Percentiles rank a stretch among this genome's conserved stretches.
These are phyloP conservation scores for Sebastes vulpes DNA, from an alignment of 2,797 vertebrate genomes.

Conservation along the genomic window DNA sequence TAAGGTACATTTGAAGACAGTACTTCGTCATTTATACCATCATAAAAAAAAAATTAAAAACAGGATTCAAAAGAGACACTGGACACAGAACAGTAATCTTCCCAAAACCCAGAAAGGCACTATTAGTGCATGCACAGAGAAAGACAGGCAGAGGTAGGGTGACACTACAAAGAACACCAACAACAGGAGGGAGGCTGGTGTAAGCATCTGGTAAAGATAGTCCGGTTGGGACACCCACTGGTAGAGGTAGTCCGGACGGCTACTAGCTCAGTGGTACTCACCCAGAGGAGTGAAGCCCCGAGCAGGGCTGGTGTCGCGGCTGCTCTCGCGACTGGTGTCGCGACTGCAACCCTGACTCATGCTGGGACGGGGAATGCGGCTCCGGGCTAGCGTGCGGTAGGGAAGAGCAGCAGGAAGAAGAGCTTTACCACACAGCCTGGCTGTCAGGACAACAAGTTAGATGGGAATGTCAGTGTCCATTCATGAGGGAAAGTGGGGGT, in stretches of 20 bases:
- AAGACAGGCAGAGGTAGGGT: conserved; percentile 9
- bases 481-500: conserved; percentile 1
- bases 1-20: not conserved
- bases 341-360: conserved; percentile 99
- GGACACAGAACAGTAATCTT: not conserved
- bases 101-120: not conserved
- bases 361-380: conserved; percentile 99
- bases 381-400: conserved; percentile 97
- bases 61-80: not conserved
- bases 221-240: not conserved
- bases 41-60: too few species aligned
- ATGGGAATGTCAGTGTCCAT: conserved; percentile 65
- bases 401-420: conserved; percentile 95
- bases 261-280: conserved; percentile 85
- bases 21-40: not conserved
- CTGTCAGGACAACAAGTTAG: conserved; percentile 82
- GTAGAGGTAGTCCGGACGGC: not conserved
- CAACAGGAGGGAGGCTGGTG: not conserved
- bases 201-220: not conserved
- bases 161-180: not conserved
- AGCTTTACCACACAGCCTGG: conserved; percentile 88
- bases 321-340: conserved; percentile 99
- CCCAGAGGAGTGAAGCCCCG: conserved; percentile 97
- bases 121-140: conserved; percentile 73
- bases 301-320: conserved; percentile 98